Evolutionary conservation across 2,797 vertebrate species (phyloP).

Genomic region (Schizothorax lantsangensis): DNA sequence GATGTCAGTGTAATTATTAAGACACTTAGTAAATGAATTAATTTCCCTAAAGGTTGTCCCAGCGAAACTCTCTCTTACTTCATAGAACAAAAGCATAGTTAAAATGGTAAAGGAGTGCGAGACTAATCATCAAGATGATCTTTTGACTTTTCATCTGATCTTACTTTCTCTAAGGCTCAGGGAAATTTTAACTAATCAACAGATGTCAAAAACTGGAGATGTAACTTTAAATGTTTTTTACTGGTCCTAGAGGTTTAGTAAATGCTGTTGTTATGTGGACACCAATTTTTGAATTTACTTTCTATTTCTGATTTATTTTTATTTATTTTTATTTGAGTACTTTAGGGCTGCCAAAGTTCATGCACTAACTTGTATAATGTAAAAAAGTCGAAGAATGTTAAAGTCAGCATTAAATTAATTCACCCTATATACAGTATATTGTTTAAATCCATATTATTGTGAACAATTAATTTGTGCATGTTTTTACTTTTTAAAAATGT

Average conservation of each 20-base stretch:
- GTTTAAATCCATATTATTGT: background rate
- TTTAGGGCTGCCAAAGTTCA: background rate
- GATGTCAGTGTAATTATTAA: slow-evolving; percentile 97
- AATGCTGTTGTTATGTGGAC: background rate
- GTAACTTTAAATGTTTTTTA: background rate
- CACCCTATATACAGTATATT: background rate
- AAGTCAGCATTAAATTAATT: background rate
- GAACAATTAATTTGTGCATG: no score
- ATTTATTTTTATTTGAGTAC: background rate
- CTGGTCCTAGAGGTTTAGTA: background rate
- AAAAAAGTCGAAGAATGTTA: background rate
- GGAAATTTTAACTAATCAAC: slow-evolving; percentile 23
- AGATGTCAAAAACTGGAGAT: slow-evolving; percentile 18
- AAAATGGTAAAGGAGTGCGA: slow-evolving; percentile 40
- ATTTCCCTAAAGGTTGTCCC: slow-evolving; percentile 92
- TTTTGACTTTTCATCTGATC: slow-evolving; percentile 22
- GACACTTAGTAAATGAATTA: slow-evolving; percentile 94
- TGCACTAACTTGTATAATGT: background rate
- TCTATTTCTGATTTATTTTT: background rate
- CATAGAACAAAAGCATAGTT: slow-evolving; percentile 70
- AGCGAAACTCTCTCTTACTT: slow-evolving; percentile 79
- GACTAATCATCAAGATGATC: background rate
- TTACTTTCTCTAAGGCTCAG: slow-evolving; percentile 1
- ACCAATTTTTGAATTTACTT: background rate
- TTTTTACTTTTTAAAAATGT: no score